Base-by-base conservation (phyloP, 2,797 vertebrate species). In the Pseudochaenichthys georgianus region DNA sequence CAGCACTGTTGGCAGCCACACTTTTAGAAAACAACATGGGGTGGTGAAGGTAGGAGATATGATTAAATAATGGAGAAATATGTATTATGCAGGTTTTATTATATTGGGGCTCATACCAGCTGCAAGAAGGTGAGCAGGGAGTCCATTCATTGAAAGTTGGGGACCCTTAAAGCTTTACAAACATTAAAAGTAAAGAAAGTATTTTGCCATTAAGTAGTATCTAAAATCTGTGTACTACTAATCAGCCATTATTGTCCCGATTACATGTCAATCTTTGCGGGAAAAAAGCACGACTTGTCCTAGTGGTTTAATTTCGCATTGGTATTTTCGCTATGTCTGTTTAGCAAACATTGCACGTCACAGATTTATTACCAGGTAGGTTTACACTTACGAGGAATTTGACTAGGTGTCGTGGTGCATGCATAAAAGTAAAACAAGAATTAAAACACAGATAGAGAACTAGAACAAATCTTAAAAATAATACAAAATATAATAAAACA, bases 331-430 rank as follows among this genome's bases (percentile, higher is more conserved):
- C 34, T 66, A 16, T 64, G 59, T 48, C 74, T 79, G 75, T 84
- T 78, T 55, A 69, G 65, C 59, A 68, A 54, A 82, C 75, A 68
- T 63, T 74, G 28, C 64, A 80, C 15, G 64, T 63, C 57, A 70
- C 28, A 28, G 28, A 4, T 28, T 28, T 28, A 28, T 28, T 28
- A 28, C 28, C 28, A 5, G 28, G 28, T 28, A 28, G 28, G 28
- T 28, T 5, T 28, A 28, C 28, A 28, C 28, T 28, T 5, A 28
- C 28, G 28, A 28, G 28, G 28, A 28, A 28, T 28, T 28, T 28
- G 4, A 28, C 28, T 28, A 28, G 28, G 28, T 28, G 28, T 28
- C 1, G 28, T 28, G 28, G 28, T 28, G 28, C 28, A 28, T 28
- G 4, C 28, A 28, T 28, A 5, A 28, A 28, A 28, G 28, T 28